Conservation (phyloP, 2,113 vertebrate species). For the Etheostoma cragini region DNA sequence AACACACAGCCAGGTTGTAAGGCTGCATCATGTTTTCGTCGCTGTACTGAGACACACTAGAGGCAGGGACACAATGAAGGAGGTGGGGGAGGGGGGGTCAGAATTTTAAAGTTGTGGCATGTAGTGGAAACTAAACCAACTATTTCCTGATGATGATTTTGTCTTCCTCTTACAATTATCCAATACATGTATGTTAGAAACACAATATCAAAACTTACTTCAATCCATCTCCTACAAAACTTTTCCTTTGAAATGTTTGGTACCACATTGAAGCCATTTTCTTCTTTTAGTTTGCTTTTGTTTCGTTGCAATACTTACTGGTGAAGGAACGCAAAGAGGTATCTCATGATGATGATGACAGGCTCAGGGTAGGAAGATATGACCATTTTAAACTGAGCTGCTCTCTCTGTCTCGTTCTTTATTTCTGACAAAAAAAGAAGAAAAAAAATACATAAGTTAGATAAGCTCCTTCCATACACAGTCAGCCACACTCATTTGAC, state of each 20-base stretch:
- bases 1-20: slow-evolving; percentile 91
- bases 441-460: not conserved
- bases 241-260: not conserved
- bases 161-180: not conserved
- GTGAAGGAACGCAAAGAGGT: slow-evolving; percentile 92
- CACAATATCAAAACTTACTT: not conserved
- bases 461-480: not conserved
- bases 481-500: not conserved
- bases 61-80: not conserved
- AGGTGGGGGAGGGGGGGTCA: not conserved
- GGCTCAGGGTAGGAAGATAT: slow-evolving; percentile 81
- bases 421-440: slow-evolving; percentile 72
- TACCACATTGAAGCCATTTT: not conserved
- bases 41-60: slow-evolving; percentile 89
- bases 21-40: slow-evolving; percentile 94
- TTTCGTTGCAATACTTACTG: slow-evolving; percentile 85
- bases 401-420: slow-evolving; percentile 81
- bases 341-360: slow-evolving; percentile 88
- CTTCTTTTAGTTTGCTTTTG: not conserved
- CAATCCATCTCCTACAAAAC: not conserved
- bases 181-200: not conserved
- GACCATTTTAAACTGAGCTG: slow-evolving; percentile 79
- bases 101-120: not conserved
- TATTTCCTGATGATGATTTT: not conserved
- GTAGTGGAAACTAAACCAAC: not conserved